Evolutionary conservation across 2,113 vertebrate species (phyloP).

Genomic region (Hypocryptadius cinnamomeus): DNA sequence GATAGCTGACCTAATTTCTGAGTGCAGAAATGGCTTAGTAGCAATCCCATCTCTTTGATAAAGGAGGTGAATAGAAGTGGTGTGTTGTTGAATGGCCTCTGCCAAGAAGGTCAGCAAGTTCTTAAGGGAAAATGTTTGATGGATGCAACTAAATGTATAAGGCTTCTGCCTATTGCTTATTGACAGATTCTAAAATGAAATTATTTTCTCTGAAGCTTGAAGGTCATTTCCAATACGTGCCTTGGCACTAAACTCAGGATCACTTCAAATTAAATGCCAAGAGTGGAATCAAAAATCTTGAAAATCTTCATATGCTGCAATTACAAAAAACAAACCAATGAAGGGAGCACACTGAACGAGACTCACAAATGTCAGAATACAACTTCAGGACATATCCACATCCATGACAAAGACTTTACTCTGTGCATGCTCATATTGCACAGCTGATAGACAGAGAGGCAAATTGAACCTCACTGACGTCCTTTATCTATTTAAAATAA

Average conservation of each 20-base stretch:
- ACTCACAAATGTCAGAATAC: background rate
- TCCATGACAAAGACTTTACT: background rate
- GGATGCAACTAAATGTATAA: constrained; percentile 49
- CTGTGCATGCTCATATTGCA: background rate
- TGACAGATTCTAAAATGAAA: constrained; percentile 49
- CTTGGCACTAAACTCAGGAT: background rate
- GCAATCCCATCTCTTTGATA: constrained; percentile 25
- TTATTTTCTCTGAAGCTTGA: constrained; percentile 51
- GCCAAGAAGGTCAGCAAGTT: constrained; percentile 52
- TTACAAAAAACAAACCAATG: background rate
- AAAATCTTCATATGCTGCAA: background rate
- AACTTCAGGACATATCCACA: background rate
- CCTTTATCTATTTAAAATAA: constrained; percentile 1
- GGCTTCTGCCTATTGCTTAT: constrained; percentile 51
- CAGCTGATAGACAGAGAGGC: background rate
- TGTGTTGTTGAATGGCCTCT: background rate
- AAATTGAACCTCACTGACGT: background rate
- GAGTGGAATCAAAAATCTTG: background rate
- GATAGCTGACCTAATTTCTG: constrained; percentile 52
- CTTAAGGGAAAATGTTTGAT: constrained; percentile 50
- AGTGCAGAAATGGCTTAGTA: constrained; percentile 1
- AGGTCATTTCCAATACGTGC: constrained; percentile 26
- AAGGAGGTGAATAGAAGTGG: constrained; percentile 9
- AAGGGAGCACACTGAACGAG: background rate
- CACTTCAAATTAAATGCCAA: constrained; percentile 23